A percentile compares a stretch with the other conserved stretches of the same genome.
Conservation (phyloP, 2,888 invertebrate species). For the Tenodera sinensis region DNA sequence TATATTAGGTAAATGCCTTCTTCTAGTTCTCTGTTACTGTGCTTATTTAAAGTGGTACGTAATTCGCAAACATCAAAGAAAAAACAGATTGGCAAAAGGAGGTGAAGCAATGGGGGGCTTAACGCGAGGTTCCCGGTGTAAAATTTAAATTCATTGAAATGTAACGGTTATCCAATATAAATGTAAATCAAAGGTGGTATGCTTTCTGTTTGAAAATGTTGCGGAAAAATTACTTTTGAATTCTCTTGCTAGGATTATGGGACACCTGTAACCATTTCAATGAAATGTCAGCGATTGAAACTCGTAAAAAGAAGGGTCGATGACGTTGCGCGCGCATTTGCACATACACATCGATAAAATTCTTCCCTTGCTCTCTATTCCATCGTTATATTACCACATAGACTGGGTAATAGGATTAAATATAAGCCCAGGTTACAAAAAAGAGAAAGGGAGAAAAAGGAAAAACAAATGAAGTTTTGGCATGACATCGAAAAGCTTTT, state of each 20-base stretch:
- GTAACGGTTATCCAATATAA: not conserved
- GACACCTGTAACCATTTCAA: not conserved
- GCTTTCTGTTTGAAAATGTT: not conserved
- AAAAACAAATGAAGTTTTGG: constrained; percentile 7
- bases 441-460: not conserved
- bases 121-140: not conserved
- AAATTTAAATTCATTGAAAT: not conserved
- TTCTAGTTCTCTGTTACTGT: not conserved
- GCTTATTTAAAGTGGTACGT: too few species aligned
- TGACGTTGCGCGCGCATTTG: not conserved
- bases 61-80: not conserved
- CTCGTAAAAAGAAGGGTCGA: not conserved
- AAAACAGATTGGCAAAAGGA: not conserved
- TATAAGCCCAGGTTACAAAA: not conserved
- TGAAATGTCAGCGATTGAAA: not conserved
- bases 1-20: too few species aligned
- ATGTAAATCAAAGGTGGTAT: not conserved
- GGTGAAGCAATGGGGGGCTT: not conserved
- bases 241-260: not conserved
- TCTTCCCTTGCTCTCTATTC: not conserved
- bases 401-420: constrained; percentile 2
- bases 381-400: not conserved
- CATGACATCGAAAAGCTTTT: constrained; percentile 7
- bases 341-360: not conserved
- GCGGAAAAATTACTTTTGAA: not conserved